Evolutionary conservation across 1,140 invertebrate genomes (phyloP), one percentile per base, ranked within the genome.

Genomic region (Calliphora vicina): DNA sequence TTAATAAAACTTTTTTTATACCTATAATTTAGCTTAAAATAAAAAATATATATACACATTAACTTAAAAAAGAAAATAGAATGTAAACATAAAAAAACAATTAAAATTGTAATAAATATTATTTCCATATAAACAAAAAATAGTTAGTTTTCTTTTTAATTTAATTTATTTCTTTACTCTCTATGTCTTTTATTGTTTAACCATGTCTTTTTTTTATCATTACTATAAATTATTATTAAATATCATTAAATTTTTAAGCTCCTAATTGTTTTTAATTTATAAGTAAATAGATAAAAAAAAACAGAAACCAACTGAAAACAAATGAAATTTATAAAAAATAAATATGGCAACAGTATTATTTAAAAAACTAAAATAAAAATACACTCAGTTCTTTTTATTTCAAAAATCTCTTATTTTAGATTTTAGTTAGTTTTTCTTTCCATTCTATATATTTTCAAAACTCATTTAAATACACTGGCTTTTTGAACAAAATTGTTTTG

Each of bases 201-300:
- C 4, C 20, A 25, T 45, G 13, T 78, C 26, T 43, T 78, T 88
- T 9, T 88, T 85, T n/a, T n/a, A n/a, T n/a, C n/a, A n/a, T n/a
- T 87, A 87, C 87, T 88, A 35, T 35, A 35, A 2, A 87, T 88
- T 88, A 86, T 87, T 88, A 87, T 78, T 88, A 88, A 87, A 87
- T 85, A 84, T 84, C 80, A 82, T 67, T 83, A 84, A 81, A 74
- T 67, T 84, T 83, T 80, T 83, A 82, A 78, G 74, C 61, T 78
- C 74, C 74, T 78, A 78, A 78, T 78, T 78, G 74, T 78, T 78
- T 78, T 78, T 78, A 78, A 45, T 78, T 78, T 78, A 78, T 78
- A 78, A 43, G 57, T 82, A 78, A 43, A 15, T 72, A 45, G 23
- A 78, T 1, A 43, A 43, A 29, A 76, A 78, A 50, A 50, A 45